Base-by-base conservation (phyloP, 2,888 invertebrate genomes). In the Nipponacmea schrenckii region DNA sequence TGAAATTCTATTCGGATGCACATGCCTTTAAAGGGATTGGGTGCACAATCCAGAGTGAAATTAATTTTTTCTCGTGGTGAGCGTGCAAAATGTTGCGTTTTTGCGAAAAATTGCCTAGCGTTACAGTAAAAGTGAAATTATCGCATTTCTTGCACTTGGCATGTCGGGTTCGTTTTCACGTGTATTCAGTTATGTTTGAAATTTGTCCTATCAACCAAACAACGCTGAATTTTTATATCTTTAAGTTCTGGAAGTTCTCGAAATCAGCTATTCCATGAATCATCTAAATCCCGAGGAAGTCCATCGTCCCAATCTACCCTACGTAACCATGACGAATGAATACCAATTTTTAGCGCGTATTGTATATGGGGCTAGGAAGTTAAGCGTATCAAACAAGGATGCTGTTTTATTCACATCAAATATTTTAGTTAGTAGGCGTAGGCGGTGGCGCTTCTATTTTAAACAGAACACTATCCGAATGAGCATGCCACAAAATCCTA, bases 361-460 rank as follows among this genome's bases (percentile, higher is more conserved):
- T 12, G n/a, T 56, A 24, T n/a, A 56, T 3, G 56, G 56, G 8
- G 56, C 56, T 10, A 56, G 56, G n/a, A 56, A n/a, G 17, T 56
- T 56, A n/a, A 20, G n/a, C 7, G 56, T n/a, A 14, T 56, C 56
- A 14, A 56, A 56, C 14, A 56, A 14, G 56, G 56, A 20, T 0
- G 56, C 56, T 12, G 56, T 56, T n/a, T 56, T 56, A n/a, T n/a
- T 56, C n/a, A 56, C 56, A n/a, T n/a, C 56, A 56, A 56, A 56
- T n/a, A n/a, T n/a, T 17, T 56, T 56, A 2, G 56, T 56, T 8
- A 56, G 14, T n/a, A 20, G n/a, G 10, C 0, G 56, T 20, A 12
- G 10, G 8, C n/a, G n/a, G n/a, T 8, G 56, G 56, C n/a, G 56
- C 8, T 56, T 56, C 56, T n/a, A 56, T 10, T 56, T n/a, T 56